Evolutionary conservation across 2,797 vertebrate species (phyloP), one percentile per base, ranked within the genome.

Genomic region (Cetoscarus ocellatus): DNA sequence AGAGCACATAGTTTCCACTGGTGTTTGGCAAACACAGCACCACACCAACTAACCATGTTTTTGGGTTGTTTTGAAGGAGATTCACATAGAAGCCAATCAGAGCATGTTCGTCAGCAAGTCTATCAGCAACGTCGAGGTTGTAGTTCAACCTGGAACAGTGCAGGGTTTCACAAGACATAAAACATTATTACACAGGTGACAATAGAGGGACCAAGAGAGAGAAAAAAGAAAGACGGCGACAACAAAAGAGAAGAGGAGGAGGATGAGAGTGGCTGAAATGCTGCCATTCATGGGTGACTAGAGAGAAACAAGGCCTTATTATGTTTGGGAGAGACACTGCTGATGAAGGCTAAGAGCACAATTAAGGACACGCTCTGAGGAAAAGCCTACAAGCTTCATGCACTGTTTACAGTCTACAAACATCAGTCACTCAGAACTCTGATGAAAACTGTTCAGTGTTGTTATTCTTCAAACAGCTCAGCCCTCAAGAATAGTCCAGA

Each of bases 1-100:
- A 69, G 61, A 71, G 59, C 75, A 80, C 73, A 80, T 56, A 66
- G 62, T 75, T 77, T 83, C 78, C 82, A 62, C 71, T 60, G 75
- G 67, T 77, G 68, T 70, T 65, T 79, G 84, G 63, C 86, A 71
- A 86, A 88, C 84, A 87, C 90, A 87, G 92, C 91, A 88, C 89
- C 93, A 93, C 85, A 93, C 95, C 93, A 91, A 99, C 98, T 99
- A 96, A 99, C 98, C 98, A 95, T 96, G 95, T 66, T 78, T 62
- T 87, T 78, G 95, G 96, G 92, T 88, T 96, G 96, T 95, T 97
- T 96, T 96, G 97, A 39, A 99, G 97, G 79, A 97, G 95, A 94
- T 95, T 98, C 96, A 97, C 96, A 96, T 98, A 99, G 80, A 99
- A 89, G 89, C 96, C 96, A 89, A 99, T 99, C 93, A 99, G 97